Evolutionary conservation across 2,113 vertebrate species (phyloP), one percentile per base, ranked within the genome.

Genomic region (Neodontobutis hainanensis): DNA sequence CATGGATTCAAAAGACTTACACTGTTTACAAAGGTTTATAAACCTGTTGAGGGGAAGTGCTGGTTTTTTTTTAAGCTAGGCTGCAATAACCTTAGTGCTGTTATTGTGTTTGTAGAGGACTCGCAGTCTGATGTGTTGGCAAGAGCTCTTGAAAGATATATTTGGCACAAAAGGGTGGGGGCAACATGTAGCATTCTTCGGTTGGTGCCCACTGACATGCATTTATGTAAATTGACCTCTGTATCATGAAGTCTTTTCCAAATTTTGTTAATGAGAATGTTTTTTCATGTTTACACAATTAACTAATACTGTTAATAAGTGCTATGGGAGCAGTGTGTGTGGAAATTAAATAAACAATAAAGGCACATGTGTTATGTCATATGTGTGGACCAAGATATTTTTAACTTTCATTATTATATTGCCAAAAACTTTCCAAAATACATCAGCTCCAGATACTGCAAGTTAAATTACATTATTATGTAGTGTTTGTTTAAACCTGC

Each of bases 11-110:
- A n/a, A n/a, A n/a, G 19, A 27, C 19, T 27, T 27, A 3, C 19
- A 48, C 38, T 40, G 5, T 40, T 8, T 40, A 40, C 3, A 40
- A 40, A 64, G 77, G 70, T 51, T 69, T 61, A 50, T 47, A 32
- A 53, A 73, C 63, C 64, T 12, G 38, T 36, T 63, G 68, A 62
- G 63, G 72, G 85, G 75, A 82, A 74, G 75, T 75, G 44, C 72
- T 8, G 65, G 71, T 52, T 76, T 77, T 70, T 77, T 60, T 73
- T 91, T 89, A 87, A 90, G 85, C 78, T 19, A 40, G 46, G 56
- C 75, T 56, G 67, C 76, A 81, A 87, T 85, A 77, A 56, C 65
- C 71, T 66, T 60, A 8, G 77, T 82, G 75, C 83, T 78, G 81
- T 70, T 75, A 65, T 74, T 78, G 75, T 85, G 78, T 74, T 56